Evolutionary conservation across 2,888 invertebrate species (phyloP).

Genomic region (Amphipyra tragopoginis): DNA sequence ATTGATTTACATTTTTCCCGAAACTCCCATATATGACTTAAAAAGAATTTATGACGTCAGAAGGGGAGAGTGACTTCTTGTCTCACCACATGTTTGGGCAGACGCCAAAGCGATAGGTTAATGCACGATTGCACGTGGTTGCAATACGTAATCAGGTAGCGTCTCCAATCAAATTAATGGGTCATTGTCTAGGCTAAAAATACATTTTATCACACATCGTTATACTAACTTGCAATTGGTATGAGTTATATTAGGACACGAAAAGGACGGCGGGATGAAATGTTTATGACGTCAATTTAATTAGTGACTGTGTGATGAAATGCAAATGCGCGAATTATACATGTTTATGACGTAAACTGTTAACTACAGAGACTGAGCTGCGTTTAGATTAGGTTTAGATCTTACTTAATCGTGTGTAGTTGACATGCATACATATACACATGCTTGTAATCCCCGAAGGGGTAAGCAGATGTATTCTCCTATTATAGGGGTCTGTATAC

Average conservation of each 20-base stretch:
- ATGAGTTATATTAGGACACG: constrained; percentile 23
- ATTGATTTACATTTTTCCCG: background rate
- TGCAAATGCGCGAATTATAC: constrained; percentile 9
- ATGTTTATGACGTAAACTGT: constrained; percentile 3
- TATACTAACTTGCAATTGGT: constrained; percentile 4
- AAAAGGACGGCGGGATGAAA: constrained; percentile 9
- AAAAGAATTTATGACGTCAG: constrained; percentile 13
- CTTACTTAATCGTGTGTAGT: background rate
- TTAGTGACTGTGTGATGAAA: background rate
- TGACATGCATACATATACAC: no score
- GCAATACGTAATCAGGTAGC: constrained; percentile 33
- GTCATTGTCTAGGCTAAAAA: constrained; percentile 62
- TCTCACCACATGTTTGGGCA: constrained; percentile 70
- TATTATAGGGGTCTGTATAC: no score
- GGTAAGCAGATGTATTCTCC: no score
- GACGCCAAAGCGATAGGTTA: constrained; percentile 73
- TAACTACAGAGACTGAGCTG: background rate
- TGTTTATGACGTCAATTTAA: constrained; percentile 6
- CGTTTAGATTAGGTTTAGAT: background rate
- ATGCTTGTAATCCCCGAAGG: no score
- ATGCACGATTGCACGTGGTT: constrained; percentile 76
- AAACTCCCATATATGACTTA: background rate
- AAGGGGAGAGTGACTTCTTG: constrained; percentile 21
- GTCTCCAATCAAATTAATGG: constrained; percentile 47
- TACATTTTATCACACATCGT: constrained; percentile 34